Percentiles rank a stretch among this genome's conserved stretches.
phyloP scores from a whole-genome alignment of 2,113 vertebrate genomes.

The Oreocharis arfaki region DNA sequence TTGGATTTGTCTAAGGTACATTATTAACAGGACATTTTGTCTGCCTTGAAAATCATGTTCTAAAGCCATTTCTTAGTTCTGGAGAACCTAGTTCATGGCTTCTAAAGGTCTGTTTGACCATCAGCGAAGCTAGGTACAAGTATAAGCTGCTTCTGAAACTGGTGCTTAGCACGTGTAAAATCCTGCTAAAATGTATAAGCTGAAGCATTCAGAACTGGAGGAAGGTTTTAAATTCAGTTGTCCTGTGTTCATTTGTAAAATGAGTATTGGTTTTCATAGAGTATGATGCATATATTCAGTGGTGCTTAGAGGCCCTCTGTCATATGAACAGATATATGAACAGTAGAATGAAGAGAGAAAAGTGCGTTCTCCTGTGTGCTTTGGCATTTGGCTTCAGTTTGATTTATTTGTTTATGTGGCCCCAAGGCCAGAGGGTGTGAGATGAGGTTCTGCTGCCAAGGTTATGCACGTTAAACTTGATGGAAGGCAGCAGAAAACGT shows the following conservation, averaged over 20 bases:
- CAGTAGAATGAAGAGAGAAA: background rate
- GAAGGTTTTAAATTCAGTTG: background rate
- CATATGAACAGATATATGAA: background rate
- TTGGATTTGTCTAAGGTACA: background rate
- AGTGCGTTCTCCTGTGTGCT: background rate
- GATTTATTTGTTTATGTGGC: background rate
- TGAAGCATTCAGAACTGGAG: background rate
- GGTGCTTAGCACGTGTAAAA: background rate
- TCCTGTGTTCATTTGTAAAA: background rate
- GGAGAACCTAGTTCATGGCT: background rate
- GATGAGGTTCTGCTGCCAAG: background rate
- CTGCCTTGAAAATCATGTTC: background rate
- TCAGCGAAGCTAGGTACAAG: background rate
- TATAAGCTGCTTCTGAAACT: background rate
- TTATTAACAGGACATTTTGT: background rate
- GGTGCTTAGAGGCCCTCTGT: background rate
- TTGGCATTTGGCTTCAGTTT: background rate
- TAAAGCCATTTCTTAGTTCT: background rate
- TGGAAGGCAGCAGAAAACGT: background rate
- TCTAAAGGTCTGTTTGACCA: background rate
- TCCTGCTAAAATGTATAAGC: background rate
- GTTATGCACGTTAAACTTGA: background rate
- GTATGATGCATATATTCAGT: fast-evolving
- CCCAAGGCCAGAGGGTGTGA: background rate
- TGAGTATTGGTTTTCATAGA: background rate